phyloP scores from a whole-genome alignment of 2,797 vertebrate genomes.

The Acropternis orthonyx region DNA sequence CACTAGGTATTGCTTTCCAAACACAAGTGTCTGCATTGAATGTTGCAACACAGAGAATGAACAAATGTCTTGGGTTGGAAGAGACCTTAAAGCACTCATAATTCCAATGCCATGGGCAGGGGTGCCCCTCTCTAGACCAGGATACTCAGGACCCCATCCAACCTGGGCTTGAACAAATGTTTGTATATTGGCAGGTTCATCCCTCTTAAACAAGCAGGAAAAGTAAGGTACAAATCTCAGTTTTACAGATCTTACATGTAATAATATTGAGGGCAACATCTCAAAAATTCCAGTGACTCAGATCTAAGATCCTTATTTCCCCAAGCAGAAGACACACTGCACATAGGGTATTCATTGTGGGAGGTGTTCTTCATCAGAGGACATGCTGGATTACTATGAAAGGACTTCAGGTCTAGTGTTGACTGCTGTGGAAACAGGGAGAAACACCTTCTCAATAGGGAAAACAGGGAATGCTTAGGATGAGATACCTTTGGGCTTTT shows the following conservation, averaged over 20 bases:
- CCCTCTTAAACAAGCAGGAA: background rate
- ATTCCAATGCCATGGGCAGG: background rate
- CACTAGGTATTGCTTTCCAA: background rate
- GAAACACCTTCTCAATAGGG: background rate
- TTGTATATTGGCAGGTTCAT: background rate
- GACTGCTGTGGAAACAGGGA: background rate
- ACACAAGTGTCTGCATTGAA: fast-evolving
- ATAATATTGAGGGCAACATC: background rate
- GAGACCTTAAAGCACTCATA: background rate
- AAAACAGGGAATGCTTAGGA: background rate
- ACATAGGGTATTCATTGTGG: background rate
- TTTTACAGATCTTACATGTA: background rate
- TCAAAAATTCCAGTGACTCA: background rate
- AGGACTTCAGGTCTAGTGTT: background rate
- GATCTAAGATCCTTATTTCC: background rate
- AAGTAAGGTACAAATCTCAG: background rate
- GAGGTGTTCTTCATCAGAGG: background rate
- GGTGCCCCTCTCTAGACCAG: background rate
- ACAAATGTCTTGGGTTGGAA: background rate
- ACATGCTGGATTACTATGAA: background rate
- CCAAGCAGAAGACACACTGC: background rate
- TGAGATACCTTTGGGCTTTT: background rate
- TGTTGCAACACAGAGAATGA: background rate
- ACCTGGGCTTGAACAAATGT: background rate
- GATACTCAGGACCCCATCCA: background rate